Conservation (phyloP, 2,888 invertebrate species). For the Rugalucina vietnamica region DNA sequence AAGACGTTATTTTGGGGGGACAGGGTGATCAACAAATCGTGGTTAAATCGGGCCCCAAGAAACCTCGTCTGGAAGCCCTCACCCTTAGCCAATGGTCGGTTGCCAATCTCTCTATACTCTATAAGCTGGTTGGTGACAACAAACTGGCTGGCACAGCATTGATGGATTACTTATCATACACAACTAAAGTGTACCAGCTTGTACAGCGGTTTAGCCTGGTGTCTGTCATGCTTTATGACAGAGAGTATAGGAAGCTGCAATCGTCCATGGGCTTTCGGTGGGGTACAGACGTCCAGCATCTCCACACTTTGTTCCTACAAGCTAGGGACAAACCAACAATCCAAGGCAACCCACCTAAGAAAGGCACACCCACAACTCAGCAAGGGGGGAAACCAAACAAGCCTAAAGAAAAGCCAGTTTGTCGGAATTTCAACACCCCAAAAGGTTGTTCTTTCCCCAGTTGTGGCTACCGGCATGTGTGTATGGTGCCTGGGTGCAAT, state of each 20-base stretch:
- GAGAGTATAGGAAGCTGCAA: neutral
- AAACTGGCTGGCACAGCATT: neutral
- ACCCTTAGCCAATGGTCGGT: neutral
- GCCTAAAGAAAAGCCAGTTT: neutral
- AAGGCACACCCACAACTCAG: neutral
- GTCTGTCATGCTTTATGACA: neutral
- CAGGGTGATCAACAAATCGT: neutral
- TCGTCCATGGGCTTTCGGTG: slow-evolving; percentile 8
- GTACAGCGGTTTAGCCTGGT: neutral
- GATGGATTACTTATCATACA: neutral
- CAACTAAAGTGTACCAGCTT: neutral
- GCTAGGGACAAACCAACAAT: neutral
- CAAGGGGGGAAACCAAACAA: neutral
- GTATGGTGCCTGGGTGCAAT: slow-evolving; percentile 14
- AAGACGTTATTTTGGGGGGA: neutral
- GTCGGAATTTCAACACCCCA: slow-evolving; percentile 5
- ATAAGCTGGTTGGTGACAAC: neutral
- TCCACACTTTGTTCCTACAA: neutral
- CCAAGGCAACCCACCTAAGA: neutral
- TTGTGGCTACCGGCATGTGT: slow-evolving; percentile 24
- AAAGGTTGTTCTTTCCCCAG: slow-evolving; percentile 7
- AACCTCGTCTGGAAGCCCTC: neutral
- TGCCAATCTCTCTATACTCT: neutral
- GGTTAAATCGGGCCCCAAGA: neutral
- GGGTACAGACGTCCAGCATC: slow-evolving; percentile 20